Base-by-base conservation (phyloP, 2,113 vertebrate species). In the Paracanthobrama guichenoti region DNA sequence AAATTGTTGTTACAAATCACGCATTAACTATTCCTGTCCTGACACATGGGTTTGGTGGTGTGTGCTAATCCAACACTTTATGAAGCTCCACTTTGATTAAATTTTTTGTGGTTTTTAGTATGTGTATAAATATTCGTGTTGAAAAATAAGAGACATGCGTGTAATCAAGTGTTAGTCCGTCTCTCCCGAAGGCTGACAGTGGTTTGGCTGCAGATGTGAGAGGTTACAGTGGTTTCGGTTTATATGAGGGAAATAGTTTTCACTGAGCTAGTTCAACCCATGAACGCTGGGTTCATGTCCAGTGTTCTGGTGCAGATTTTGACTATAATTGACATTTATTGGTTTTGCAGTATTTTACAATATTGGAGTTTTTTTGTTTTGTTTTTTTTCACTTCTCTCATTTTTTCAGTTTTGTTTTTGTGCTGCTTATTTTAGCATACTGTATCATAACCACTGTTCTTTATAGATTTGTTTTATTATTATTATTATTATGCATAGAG, bases 191-290 rank as follows among this genome's bases (percentile, higher is more conserved):
- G 11, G 20, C 60, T 28, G 42, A 3, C 48, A 39, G 69, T 39
- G 82, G 86, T 57, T 83, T 72, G n/a, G 53, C 78, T 73, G 62
- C 57, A 74, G 35, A 74, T 69, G 71, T 44, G 57, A 81, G 35
- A 44, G 72, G 57, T 85, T 46, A 55, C 42, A 26, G 72, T 79
- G 81, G 39, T 86, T 86, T 81, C 26, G 44, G 67, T 82, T 85
- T 86, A 44, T 82, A 11, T 57, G 31, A 48, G 28, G 22, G 22
- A 55, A 85, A 50, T 39, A 39, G 46, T 80, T 35, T 42, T 42
- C 72, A 44, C 75, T 44, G 35, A n/a, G 24, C 35, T 35, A 13
- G 44, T 73, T 64, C 31, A 42, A 44, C 66, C n/a, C 59, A 75
- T 66, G 57, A 69, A 59, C 6, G 6, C 35, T 79, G 24, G 39